Evolutionary conservation across 1,140 invertebrate species (phyloP), one percentile per base, ranked within the genome.

Genomic region (Zaprionus ghesquierei): DNA sequence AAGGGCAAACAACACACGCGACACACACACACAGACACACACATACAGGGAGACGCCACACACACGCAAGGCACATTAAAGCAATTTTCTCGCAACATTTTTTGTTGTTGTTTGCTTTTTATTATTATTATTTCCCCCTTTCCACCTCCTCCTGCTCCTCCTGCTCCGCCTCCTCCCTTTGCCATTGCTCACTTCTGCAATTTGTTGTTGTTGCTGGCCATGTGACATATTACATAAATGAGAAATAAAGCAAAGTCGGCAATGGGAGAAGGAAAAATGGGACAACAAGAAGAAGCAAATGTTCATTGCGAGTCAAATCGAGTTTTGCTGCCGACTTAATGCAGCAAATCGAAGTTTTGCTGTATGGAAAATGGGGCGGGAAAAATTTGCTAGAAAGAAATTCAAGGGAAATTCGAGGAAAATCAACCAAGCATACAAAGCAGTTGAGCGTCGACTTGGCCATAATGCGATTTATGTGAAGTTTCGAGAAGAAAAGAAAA

Each of bases 1-100:
- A 75, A 62, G 27, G 65, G 64, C 61, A 75, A 70, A 66, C 50
- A 69, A 58, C 33, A 69, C 68, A 75, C 72, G 55, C 72, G 66
- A 53, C 2, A 60, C 51, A 56, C 31, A 61, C 25, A 53, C 13
- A 31, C 53, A 50, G 35, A 59, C 38, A 38, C 31, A 66, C 59
- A 72, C 58, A 79, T 60, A 78, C 51, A n/a, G n/a, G n/a, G n/a
- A n/a, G n/a, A 31, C 22, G 65, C 70, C 81, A 76, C 72, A 72
- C 75, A 86, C 84, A 86, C 82, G 82, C 82, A 82, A 82, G 69
- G 59, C 69, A 87, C 71, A 87, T 87, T 87, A 87, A 79, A 89
- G 84, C 84, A 77, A 82, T 87, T 89, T 76, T 72, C 70, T 77
- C 33, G 74, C 77, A 60, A 74, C 33, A 69, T 69, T 74, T 64